phyloP scores from a whole-genome alignment of 53 echinoderm and acorn worm genomes.

The Crossaster papposus region DNA sequence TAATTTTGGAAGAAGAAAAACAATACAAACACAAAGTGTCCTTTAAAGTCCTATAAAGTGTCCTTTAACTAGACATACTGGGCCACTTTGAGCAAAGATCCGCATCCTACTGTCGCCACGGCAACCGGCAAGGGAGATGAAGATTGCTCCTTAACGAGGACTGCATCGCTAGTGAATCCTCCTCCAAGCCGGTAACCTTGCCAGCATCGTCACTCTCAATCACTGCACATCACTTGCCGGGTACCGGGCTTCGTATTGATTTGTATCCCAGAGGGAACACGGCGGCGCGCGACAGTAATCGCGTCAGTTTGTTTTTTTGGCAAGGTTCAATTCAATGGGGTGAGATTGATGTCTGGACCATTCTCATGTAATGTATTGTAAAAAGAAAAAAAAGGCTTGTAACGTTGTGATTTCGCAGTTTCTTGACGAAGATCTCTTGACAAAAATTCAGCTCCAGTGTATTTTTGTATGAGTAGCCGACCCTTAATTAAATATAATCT shows the following conservation, averaged over 20 bases:
- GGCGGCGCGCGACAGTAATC: neutral
- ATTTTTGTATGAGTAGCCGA: too few relatives aligned
- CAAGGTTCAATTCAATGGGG: neutral
- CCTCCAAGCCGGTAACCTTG: neutral
- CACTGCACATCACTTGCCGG: neutral
- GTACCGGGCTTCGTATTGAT: neutral
- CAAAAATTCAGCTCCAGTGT: too few relatives aligned
- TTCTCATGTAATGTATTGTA: neutral
- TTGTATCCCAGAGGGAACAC: neutral
- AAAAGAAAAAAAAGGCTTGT: neutral
- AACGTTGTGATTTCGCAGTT: neutral
- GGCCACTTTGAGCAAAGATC: neutral
- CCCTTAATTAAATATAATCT: neutral
- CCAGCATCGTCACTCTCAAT: neutral
- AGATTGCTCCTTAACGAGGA: neutral
- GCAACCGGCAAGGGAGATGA: neutral
- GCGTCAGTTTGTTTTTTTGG: neutral
- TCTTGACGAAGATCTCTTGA: neutral
- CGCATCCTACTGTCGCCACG: neutral
- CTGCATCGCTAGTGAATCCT: neutral
- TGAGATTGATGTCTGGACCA: neutral
- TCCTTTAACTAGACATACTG: too few relatives aligned
- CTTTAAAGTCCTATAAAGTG: too few relatives aligned
- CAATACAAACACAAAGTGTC: too few relatives aligned
- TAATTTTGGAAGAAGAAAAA: too few relatives aligned